A percentile compares a stretch with the other conserved stretches of the same genome.
phyloP scores from a whole-genome alignment of 2,888 invertebrate species.

The Sinopyrophorus schimmeli region DNA sequence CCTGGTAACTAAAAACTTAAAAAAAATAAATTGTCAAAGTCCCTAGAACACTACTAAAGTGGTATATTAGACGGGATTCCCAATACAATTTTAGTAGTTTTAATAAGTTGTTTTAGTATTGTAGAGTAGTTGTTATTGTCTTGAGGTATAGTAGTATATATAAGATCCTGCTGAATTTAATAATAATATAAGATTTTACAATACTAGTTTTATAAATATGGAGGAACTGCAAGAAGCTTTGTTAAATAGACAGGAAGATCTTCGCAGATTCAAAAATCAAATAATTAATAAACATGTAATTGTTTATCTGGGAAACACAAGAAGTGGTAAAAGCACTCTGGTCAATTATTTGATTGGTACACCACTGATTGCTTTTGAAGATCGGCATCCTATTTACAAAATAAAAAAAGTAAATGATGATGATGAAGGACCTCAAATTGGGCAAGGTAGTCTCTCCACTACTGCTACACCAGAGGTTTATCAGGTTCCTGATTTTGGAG shows the following conservation, averaged over 20 bases:
- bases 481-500: not conserved
- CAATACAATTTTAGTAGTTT: too few relatives aligned
- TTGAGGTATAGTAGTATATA: too few relatives aligned
- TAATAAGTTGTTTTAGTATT: too few relatives aligned
- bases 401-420: conserved; percentile 4
- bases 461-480: conserved; percentile 7
- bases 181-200: too few relatives aligned
- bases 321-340: conserved; percentile 17
- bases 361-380: not conserved
- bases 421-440: conserved; percentile 12
- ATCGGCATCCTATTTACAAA: not conserved
- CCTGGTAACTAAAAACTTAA: too few relatives aligned
- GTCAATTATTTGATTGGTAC: conserved; percentile 18
- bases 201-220: too few relatives aligned
- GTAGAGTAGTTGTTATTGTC: too few relatives aligned
- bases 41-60: too few relatives aligned
- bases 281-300: conserved; percentile 5
- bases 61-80: too few relatives aligned
- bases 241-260: not conserved
- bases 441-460: conserved; percentile 5
- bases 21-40: too few relatives aligned
- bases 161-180: too few relatives aligned
- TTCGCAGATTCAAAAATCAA: not conserved
- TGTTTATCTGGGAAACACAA: conserved; percentile 9
- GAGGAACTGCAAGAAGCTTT: not conserved